Conservation (phyloP, 2,113 vertebrate species). For the Triplophysa siluroides region DNA sequence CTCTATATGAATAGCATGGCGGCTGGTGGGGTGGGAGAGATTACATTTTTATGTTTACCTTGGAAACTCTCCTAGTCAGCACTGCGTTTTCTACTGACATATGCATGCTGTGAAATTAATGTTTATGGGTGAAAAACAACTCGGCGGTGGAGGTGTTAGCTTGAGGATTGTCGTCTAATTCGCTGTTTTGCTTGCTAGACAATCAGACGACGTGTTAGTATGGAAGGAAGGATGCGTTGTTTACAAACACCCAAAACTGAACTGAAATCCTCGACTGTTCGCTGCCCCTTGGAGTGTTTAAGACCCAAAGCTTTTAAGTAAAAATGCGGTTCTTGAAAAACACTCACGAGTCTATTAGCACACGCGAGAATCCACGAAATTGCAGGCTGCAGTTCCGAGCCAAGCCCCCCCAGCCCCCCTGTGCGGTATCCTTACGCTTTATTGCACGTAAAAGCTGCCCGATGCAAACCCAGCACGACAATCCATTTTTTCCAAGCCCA, state of each 20-base stretch:
- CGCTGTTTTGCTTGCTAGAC: slow-evolving; percentile 15
- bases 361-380: slow-evolving; percentile 20
- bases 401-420: neutral
- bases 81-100: slow-evolving; percentile 28
- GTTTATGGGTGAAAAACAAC: slow-evolving; percentile 39
- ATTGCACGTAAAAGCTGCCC: slow-evolving; percentile 14
- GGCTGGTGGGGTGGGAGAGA: neutral
- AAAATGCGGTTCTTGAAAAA: neutral
- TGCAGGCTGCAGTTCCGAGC: neutral
- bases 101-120: slow-evolving; percentile 42
- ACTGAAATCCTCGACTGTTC: neutral
- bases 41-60: slow-evolving; percentile 41
- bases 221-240: neutral
- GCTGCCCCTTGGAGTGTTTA: neutral
- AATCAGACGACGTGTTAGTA: neutral
- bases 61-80: slow-evolving; percentile 38
- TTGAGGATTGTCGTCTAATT: slow-evolving; percentile 29
- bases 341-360: neutral
- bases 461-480: slow-evolving; percentile 8
- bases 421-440: slow-evolving; percentile 24
- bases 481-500: slow-evolving; percentile 29
- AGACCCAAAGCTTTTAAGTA: slow-evolving; percentile 21
- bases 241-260: neutral
- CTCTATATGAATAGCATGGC: neutral
- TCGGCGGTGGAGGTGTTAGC: slow-evolving; percentile 29